A percentile compares a stretch with the other conserved stretches of the same genome.
Conservation (phyloP, 2,113 vertebrate genomes). For the Pongo pygmaeus region DNA sequence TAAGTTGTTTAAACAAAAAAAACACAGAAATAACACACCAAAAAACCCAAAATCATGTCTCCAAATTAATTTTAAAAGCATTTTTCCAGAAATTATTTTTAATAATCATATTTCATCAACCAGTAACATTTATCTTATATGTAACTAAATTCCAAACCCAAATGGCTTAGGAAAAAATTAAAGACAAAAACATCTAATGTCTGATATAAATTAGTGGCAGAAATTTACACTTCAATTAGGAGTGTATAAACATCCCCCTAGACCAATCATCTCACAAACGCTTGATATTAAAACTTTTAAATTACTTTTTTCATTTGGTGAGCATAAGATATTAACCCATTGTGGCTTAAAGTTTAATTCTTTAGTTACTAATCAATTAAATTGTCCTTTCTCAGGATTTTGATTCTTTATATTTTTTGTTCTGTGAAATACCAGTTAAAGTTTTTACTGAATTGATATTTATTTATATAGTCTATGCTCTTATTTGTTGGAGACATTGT, state of each 20-base stretch:
- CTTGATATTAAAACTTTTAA: neutral
- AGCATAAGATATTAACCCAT: neutral
- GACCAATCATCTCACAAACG: neutral
- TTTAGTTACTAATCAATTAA: neutral
- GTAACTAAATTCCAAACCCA: neutral
- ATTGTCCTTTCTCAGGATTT: neutral
- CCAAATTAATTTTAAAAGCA: neutral
- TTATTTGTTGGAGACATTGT: neutral
- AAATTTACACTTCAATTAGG: neutral
- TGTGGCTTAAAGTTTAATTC: neutral
- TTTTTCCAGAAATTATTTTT: neutral
- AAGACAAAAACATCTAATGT: neutral
- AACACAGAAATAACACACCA: neutral
- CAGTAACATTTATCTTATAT: neutral
- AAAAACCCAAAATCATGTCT: neutral
- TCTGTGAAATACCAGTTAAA: neutral
- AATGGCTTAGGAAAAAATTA: neutral
- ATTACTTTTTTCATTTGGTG: neutral
- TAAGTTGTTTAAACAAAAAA: neutral
- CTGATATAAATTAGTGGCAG: neutral
- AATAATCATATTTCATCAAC: neutral
- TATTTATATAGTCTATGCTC: neutral
- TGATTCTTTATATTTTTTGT: neutral
- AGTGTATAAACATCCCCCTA: neutral
- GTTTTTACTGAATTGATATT: neutral